A percentile compares a stretch with the other conserved stretches of the same genome.
Conservation (phyloP, 2,888 invertebrate species). For the Cataglyphis livida region DNA sequence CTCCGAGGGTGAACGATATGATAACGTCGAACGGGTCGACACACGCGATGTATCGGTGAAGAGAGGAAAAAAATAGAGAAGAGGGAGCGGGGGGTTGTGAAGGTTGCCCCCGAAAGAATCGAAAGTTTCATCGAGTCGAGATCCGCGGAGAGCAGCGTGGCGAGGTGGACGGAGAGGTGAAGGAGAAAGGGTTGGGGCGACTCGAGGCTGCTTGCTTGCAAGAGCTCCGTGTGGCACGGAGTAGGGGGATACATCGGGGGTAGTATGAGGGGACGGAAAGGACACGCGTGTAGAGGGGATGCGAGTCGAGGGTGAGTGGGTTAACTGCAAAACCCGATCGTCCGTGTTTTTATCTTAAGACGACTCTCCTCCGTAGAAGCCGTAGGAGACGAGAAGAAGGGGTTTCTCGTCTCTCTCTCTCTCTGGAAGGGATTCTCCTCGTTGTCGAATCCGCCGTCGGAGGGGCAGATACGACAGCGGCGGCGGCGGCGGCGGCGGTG, state of each 20-base stretch:
- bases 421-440: constrained; percentile 70
- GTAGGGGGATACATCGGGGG: constrained; percentile 60
- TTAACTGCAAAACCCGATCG: constrained; percentile 84
- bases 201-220: constrained; percentile 68
- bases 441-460: constrained; percentile 62
- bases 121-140: constrained; percentile 74
- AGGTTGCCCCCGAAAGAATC: constrained; percentile 80
- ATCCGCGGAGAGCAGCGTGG: constrained; percentile 59
- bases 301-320: constrained; percentile 78
- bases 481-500: constrained; percentile 53
- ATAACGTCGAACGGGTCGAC: constrained; percentile 76
- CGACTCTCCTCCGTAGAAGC: constrained; percentile 74
- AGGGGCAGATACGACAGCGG: constrained; percentile 70
- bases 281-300: constrained; percentile 57
- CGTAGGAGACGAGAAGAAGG: constrained; percentile 70
- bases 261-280: constrained; percentile 67
- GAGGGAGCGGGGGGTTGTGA: constrained; percentile 71
- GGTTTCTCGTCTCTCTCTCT: constrained; percentile 47
- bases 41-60: constrained; percentile 75
- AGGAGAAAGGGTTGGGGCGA: constrained; percentile 62
- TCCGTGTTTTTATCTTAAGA: constrained; percentile 85
- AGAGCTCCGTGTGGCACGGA: constrained; percentile 62
- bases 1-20: constrained; percentile 73
- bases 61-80: constrained; percentile 67
- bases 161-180: constrained; percentile 47